Percentiles rank a stretch among this genome's conserved stretches.
Conservation (phyloP, 2,113 vertebrate genomes). For the Equus przewalskii region DNA sequence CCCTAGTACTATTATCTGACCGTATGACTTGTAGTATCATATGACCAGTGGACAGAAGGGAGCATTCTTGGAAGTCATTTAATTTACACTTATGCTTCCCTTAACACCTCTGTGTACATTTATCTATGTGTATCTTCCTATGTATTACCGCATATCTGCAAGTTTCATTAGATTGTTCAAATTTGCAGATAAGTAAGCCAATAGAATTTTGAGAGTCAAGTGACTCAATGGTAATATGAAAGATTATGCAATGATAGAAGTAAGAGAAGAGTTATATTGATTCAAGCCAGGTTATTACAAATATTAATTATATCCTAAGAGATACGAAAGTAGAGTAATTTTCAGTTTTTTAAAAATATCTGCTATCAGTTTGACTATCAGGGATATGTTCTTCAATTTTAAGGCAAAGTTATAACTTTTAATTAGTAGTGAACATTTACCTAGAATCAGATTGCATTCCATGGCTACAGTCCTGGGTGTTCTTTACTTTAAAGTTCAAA, state of each 20-base stretch:
- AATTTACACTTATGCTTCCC: background rate
- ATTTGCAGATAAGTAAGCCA: conserved; percentile 48
- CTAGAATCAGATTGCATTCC: background rate
- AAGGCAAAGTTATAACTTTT: background rate
- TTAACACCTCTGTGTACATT: background rate
- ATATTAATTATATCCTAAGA: background rate
- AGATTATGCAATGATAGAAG: background rate
- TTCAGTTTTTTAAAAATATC: background rate
- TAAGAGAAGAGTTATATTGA: background rate
- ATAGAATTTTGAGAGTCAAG: conserved; percentile 49
- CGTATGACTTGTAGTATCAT: background rate
- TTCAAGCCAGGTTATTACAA: background rate
- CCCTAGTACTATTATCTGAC: background rate
- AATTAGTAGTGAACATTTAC: background rate
- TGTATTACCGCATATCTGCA: background rate
- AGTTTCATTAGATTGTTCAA: background rate
- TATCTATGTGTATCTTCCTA: conserved; percentile 62
- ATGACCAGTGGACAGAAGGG: background rate
- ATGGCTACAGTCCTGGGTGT: background rate
- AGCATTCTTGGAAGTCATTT: conserved; percentile 25
- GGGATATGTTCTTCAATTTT: background rate
- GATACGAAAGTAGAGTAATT: background rate
- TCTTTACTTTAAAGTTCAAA: background rate
- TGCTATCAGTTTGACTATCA: background rate
- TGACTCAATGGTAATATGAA: conserved; percentile 14